A percentile compares a stretch with the other conserved stretches of the same genome.
Conservation (phyloP, 2,888 invertebrate species). For the Drosophila anomelani region DNA sequence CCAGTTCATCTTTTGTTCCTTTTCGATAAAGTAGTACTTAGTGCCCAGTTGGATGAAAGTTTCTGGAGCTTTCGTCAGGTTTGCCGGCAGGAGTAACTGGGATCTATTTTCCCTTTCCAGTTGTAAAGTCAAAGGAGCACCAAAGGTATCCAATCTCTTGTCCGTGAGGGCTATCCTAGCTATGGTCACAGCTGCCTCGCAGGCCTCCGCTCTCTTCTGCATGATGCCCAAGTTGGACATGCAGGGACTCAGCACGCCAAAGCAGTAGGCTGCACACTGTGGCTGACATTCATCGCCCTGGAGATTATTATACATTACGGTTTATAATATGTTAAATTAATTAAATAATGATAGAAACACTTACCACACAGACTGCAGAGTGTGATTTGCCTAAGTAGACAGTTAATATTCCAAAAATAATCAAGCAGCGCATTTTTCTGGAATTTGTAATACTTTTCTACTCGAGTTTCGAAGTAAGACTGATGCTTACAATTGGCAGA, state of each 20-base stretch:
- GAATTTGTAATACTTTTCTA: neutral
- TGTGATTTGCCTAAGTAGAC: neutral
- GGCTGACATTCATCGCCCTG: constrained; percentile 13
- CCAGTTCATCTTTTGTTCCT: constrained; percentile 14
- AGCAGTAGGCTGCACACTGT: constrained; percentile 26
- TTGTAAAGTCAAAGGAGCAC: neutral
- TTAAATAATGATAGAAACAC: neutral
- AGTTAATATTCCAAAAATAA: neutral
- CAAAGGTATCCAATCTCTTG: constrained; percentile 16
- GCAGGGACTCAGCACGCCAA: constrained; percentile 10
- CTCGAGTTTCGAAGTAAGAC: neutral
- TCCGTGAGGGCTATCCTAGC: constrained; percentile 15
- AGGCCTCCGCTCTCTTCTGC: constrained; percentile 16
- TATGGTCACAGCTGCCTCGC: constrained; percentile 21
- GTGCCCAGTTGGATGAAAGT: constrained; percentile 23
- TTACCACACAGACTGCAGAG: constrained; percentile 7
- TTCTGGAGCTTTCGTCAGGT: neutral
- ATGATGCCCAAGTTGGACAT: constrained; percentile 11
- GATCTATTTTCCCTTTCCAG: constrained; percentile 7
- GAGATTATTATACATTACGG: neutral
- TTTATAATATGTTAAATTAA: too few species aligned
- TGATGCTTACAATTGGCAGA: neutral
- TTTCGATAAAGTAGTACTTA: constrained; percentile 39
- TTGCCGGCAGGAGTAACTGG: neutral
- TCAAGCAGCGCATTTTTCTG: neutral